Base-by-base conservation (phyloP, 2,113 vertebrate species). In the Cathartes aura region DNA sequence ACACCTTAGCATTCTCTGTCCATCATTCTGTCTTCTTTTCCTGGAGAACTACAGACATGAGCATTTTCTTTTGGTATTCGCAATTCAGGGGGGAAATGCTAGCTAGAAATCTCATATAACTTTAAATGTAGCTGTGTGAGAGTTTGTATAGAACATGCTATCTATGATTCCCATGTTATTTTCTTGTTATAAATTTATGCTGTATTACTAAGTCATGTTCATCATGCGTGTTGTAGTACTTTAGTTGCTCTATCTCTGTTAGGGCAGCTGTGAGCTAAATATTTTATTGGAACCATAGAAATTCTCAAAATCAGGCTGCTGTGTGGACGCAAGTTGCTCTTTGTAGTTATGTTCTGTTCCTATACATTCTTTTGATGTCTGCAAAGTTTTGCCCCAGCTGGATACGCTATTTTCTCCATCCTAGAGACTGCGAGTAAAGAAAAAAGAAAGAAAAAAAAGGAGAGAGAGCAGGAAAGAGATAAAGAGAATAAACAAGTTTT, bases 331-430 rank as follows among this genome's bases (percentile, higher is more conserved):
- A 72, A 29, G 87, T 92, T 74, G 59, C 55, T 90, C 68, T 83
- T 75, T 74, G 71, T 93, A 59, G 34, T 73, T 88, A 23, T 62
- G 15, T 87, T 87, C 74, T 70, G 78, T 93, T 95, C 62, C 73
- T 91, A 12, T 87, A 82, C 92, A 89, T 70, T 86, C 76, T 78
- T 92, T 80, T 82, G 63, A 88, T 89, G 55, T 71, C 76, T 87
- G 48, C 60, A 82, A 73, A 96, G 53, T 87, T 91, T 94, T 94
- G 23, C 66, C 73, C 36, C 90, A 86, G 80, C 76, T 94, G 91
- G 82, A 66, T 95, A 64, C 84, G 71, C 53, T 45, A 15, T 97
- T 95, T 97, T 89, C 63, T 90, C 70, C 63, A 62, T 76, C 75
- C 30, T 59, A 73, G 58, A 78, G 32, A 59, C 14, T 62, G 62